A percentile compares a stretch with the other conserved stretches of the same genome.
These are phyloP conservation scores for Chaenodraco wilsoni DNA, from an alignment of 2,797 vertebrate species.

Conservation along the genomic window DNA sequence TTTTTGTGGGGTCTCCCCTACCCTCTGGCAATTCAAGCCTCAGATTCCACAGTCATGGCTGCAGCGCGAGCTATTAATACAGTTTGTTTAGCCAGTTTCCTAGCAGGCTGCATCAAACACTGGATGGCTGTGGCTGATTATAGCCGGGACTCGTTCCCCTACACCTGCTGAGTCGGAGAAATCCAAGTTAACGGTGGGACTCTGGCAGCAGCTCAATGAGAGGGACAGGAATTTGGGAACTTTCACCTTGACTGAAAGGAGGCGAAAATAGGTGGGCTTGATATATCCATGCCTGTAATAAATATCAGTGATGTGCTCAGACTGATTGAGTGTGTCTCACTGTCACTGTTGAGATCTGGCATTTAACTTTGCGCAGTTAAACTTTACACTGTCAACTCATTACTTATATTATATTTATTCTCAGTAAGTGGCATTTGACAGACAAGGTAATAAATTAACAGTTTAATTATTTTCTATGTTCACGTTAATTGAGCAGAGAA, in stretches of 20 bases:
- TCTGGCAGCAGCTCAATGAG: slow-evolving; percentile 67
- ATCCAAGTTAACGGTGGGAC: slow-evolving; percentile 81
- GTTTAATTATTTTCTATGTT: neutral
- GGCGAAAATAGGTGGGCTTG: slow-evolving; percentile 64
- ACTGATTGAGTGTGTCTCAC: slow-evolving; percentile 54
- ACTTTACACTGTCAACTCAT: slow-evolving; percentile 18
- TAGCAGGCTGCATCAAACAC: slow-evolving; percentile 90
- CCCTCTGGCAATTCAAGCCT: slow-evolving; percentile 84
- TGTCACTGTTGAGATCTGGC: slow-evolving; percentile 32
- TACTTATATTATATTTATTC: slow-evolving; percentile 18
- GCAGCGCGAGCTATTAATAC: slow-evolving; percentile 86
- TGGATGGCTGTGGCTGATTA: slow-evolving; percentile 83
- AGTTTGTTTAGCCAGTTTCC: slow-evolving; percentile 91
- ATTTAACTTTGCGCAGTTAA: slow-evolving; percentile 48
- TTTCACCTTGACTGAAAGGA: slow-evolving; percentile 74
- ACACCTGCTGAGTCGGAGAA: slow-evolving; percentile 88
- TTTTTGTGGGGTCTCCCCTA: slow-evolving; percentile 83
- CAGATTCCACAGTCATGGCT: slow-evolving; percentile 84
- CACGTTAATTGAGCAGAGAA: neutral
- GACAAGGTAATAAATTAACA: slow-evolving; percentile 13
- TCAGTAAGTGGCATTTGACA: slow-evolving; percentile 21
- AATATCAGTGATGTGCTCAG: slow-evolving; percentile 58
- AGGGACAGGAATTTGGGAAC: slow-evolving; percentile 62
- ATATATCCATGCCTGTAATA: slow-evolving; percentile 58
- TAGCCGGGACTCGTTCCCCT: slow-evolving; percentile 80